Base-by-base conservation (phyloP, 2,888 invertebrate species). In the Drosophila falleni region DNA sequence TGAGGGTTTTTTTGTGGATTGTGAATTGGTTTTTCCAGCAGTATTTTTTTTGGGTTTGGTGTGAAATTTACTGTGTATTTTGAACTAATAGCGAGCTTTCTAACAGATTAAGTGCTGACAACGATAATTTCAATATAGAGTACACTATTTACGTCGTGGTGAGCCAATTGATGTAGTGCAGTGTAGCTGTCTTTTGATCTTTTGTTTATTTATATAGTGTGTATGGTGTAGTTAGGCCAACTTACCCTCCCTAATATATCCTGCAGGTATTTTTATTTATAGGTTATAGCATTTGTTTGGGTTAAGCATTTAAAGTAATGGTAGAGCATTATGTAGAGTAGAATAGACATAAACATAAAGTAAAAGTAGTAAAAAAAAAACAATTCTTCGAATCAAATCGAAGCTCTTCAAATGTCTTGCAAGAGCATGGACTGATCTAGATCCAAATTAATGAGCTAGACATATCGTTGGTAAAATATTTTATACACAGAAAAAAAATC, bases 161-260 rank as follows among this genome's bases (percentile, higher is more conserved):
- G 37, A 68, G 84, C 84, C 84, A 83, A 80, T 80, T 60, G 49
- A 56, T 65, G 64, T 65, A 23, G 69, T 75, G 76, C 76, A 67
- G 61, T 68, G 67, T 79, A 39, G 4, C 16, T 44, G 19, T 69
- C 70, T 59, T 41, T 55, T 64, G 59, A 9, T 16, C 13, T 37
- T 19, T 11, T 41, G 29, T 31, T 41, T 19, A n/a, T 65, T 64
- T 37, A 49, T 47, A 58, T 67, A 56, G 53, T 72, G 62, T 61
- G 64, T 41, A 41, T 35, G 69, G 78, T 68, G 61, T 74, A 81
- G 87, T 87, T 83, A 84, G 74, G 64, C 74, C 73, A 85, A 92
- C 93, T 93, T 92, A 93, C 93, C 93, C 91, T 93, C 93, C 91
- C 92, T 92, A 89, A 93, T 92, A 90, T 92, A 92, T 93, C 93